These are phyloP conservation scores for Hecatera dysodea DNA, from an alignment of 2,888 invertebrate species.

Conservation along the genomic window DNA sequence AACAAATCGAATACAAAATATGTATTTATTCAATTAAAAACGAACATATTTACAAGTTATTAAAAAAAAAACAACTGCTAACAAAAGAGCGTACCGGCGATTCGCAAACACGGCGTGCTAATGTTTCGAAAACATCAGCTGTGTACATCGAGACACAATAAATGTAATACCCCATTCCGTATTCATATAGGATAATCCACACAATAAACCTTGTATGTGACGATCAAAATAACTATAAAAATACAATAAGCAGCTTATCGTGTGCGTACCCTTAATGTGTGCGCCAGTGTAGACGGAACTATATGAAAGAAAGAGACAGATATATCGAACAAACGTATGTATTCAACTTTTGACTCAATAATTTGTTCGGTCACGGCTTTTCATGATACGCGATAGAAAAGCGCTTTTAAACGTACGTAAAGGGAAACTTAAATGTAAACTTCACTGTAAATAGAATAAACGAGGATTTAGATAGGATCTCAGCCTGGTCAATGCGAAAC, in stretches of 20 bases:
- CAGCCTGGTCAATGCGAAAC: too few relatives aligned
- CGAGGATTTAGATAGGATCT: too few relatives aligned
- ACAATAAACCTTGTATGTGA: slow-evolving; percentile 83
- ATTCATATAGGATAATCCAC: slow-evolving; percentile 86
- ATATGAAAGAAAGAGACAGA: slow-evolving; percentile 53
- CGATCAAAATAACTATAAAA: slow-evolving; percentile 91
- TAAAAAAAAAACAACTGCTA: slow-evolving; percentile 71
- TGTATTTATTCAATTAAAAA: slow-evolving; percentile 54
- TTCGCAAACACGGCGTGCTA: slow-evolving; percentile 79
- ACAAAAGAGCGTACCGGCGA: slow-evolving; percentile 79
- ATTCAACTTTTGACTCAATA: slow-evolving; percentile 77
- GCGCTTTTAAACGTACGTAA: slow-evolving; percentile 51
- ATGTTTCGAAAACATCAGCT: slow-evolving; percentile 86
- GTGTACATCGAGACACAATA: slow-evolving; percentile 85
- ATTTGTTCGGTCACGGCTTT: slow-evolving; percentile 78
- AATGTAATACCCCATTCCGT: slow-evolving; percentile 83
- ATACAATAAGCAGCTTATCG: slow-evolving; percentile 90
- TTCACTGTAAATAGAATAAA: too few relatives aligned
- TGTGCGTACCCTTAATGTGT: slow-evolving; percentile 86
- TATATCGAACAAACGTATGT: slow-evolving; percentile 62
- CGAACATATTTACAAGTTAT: slow-evolving; percentile 81
- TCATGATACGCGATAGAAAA: slow-evolving; percentile 68
- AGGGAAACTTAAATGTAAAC: slow-evolving; percentile 57
- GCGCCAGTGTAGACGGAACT: slow-evolving; percentile 74
- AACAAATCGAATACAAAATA: slow-evolving; percentile 27